Base-by-base conservation (phyloP, 2,113 vertebrate genomes). In the Coptodon rendalli region DNA sequence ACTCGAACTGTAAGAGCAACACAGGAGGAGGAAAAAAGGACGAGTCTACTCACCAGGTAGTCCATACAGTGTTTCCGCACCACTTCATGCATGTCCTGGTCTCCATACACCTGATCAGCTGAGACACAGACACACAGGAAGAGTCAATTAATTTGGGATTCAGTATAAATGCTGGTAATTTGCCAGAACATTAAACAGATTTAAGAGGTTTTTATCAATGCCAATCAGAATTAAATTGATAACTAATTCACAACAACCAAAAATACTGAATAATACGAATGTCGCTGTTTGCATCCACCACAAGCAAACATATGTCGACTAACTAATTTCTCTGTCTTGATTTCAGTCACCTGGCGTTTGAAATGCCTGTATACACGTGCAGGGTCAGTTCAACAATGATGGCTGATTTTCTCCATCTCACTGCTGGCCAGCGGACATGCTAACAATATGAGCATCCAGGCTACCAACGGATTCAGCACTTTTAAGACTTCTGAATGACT, bases 21-120 rank as follows among this genome's bases (percentile, higher is more conserved):
- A 78, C 10, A 0, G 63, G 45, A 31, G 45, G 24, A 76, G 9
- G 16, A 1, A 4, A 63, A 76, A 19, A 78, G 43, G 71, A 31
- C 3, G 27, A 6, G 6, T 31, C 43, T 6, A 93, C 97, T 97
- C 93, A 98, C 98, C 97, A 98, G 94, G 94, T 98, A 98, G 88
- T 98, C 98, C 98, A 98, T 98, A 92, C 98, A 98, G 95, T 98
- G 98, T 89, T 98, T 98, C 93, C 98, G 95, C 71, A 98, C 98
- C 90, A 98, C 98, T 90, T 98, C 98, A 54, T 98, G 97, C 98
- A 98, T 98, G 89, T 98, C 98, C 95, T 98, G 98, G 85, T 98
- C 98, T 71, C 98, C 98, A 16, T 98, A 98, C 56, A 98, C 98
- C 95, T 98, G 98, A 89, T 98, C 98, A 88, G 97, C 98, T 98